phyloP scores from a whole-genome alignment of 2,888 invertebrate species.

The Barypeithes pellucidus region DNA sequence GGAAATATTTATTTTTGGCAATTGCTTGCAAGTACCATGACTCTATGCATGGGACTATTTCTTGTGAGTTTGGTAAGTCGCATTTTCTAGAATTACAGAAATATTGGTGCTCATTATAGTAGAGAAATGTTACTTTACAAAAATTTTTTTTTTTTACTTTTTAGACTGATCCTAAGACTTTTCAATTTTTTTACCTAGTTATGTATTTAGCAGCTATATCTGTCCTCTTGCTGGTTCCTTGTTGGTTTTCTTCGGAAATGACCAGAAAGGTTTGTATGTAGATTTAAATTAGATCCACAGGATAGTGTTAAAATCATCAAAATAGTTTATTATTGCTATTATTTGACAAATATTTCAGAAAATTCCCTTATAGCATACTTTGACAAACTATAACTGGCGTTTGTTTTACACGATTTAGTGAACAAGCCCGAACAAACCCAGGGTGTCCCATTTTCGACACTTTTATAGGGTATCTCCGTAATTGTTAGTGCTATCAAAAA shows the following conservation, averaged over 20 bases:
- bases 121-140: too few species aligned
- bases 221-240: slow-evolving; percentile 46
- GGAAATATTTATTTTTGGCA: slow-evolving; percentile 54
- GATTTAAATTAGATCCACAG: background rate
- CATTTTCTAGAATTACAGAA: background rate
- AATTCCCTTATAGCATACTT: too few species aligned
- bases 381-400: too few species aligned
- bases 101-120: too few species aligned
- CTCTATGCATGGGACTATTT: slow-evolving; percentile 56
- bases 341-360: too few species aligned
- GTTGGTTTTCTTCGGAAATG: slow-evolving; percentile 44
- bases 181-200: slow-evolving; percentile 50
- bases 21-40: slow-evolving; percentile 49
- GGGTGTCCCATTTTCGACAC: too few species aligned
- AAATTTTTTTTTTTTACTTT: background rate
- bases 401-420: too few species aligned
- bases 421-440: too few species aligned
- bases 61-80: slow-evolving; percentile 54
- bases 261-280: slow-evolving; percentile 6
- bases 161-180: slow-evolving; percentile 24
- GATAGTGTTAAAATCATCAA: too few species aligned
- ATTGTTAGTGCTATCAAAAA: too few species aligned
- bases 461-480: too few species aligned
- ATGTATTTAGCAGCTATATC: slow-evolving; percentile 43
- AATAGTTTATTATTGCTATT: too few species aligned